These are phyloP conservation scores for Hemicentrotus pulcherrimus DNA, from an alignment of 35 echinoderm and acorn worm species.

Conservation along the genomic window DNA sequence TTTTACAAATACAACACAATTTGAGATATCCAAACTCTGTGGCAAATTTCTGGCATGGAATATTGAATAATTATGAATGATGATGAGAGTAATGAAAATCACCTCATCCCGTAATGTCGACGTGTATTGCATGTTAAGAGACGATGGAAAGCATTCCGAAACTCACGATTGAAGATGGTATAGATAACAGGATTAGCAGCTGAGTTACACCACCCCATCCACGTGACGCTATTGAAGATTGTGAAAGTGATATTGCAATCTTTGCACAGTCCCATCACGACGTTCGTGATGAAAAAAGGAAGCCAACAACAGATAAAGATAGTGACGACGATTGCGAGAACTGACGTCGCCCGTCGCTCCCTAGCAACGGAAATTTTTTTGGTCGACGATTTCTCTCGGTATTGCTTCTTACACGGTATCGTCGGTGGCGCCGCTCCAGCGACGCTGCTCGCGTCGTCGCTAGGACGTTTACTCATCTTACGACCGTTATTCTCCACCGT, in stretches of 20 bases:
- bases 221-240: constrained; percentile 79
- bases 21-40: not conserved
- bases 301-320: constrained; percentile 95
- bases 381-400: constrained; percentile 43
- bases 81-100: not conserved
- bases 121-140: constrained; percentile 36
- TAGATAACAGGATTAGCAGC: constrained; percentile 93
- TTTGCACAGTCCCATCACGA: constrained; percentile 72
- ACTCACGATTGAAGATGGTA: constrained; percentile 97
- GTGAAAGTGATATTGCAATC: constrained; percentile 64
- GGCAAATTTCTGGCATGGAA: constrained; percentile 9
- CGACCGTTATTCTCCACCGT: constrained; percentile 40
- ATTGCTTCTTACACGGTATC: not conserved
- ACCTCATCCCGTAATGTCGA: not conserved
- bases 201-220: constrained; percentile 95
- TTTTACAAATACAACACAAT: not conserved
- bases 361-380: constrained; percentile 91
- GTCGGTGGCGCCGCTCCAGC: constrained; percentile 2
- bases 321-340: constrained; percentile 86
- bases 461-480: constrained; percentile 35
- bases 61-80: not conserved
- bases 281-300: constrained; percentile 97
- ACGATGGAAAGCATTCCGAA: constrained; percentile 78
- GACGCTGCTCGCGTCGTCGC: constrained; percentile 47
- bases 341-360: constrained; percentile 87